These are phyloP conservation scores for Onthophagus sagittarius DNA, from an alignment of 2,888 invertebrate genomes.

Conservation along the genomic window DNA sequence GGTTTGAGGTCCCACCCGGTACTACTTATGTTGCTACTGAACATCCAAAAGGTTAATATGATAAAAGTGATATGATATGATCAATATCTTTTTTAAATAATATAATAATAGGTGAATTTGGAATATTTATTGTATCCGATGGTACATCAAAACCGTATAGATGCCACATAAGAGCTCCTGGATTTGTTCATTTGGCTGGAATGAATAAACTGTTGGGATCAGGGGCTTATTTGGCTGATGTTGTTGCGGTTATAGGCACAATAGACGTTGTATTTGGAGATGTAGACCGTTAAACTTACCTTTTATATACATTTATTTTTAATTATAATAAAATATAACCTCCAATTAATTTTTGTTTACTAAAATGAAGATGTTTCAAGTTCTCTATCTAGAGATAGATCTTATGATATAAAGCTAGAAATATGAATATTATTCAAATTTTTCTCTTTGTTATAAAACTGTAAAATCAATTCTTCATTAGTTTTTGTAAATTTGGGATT, in stretches of 20 bases:
- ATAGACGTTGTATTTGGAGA: constrained; percentile 33
- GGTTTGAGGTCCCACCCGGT: constrained; percentile 81
- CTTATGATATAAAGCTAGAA: too few species aligned
- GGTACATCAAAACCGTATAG: constrained; percentile 70
- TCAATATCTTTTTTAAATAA: not conserved
- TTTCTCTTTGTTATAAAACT: too few species aligned
- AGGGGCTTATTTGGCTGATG: constrained; percentile 52
- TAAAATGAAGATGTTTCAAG: too few species aligned
- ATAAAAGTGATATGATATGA: not conserved
- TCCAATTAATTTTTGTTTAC: too few species aligned
- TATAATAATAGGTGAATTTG: constrained; percentile 61
- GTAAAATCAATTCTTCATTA: too few species aligned
- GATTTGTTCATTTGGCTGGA: constrained; percentile 60
- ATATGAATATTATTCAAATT: too few species aligned
- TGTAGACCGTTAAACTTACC: constrained; percentile 29
- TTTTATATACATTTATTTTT: constrained; percentile 8
- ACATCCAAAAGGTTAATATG: constrained; percentile 83
- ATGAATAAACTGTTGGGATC: constrained; percentile 57
- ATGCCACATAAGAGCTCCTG: constrained; percentile 48
- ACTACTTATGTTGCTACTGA: constrained; percentile 75
- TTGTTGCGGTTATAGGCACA: constrained; percentile 23
- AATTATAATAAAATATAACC: not conserved
- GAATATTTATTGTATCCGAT: constrained; percentile 81
- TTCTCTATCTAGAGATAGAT: too few species aligned
- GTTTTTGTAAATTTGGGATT: too few species aligned